A percentile compares a stretch with the other conserved stretches of the same genome.
Conservation (phyloP, 2,113 vertebrate genomes). For the Passer domesticus region DNA sequence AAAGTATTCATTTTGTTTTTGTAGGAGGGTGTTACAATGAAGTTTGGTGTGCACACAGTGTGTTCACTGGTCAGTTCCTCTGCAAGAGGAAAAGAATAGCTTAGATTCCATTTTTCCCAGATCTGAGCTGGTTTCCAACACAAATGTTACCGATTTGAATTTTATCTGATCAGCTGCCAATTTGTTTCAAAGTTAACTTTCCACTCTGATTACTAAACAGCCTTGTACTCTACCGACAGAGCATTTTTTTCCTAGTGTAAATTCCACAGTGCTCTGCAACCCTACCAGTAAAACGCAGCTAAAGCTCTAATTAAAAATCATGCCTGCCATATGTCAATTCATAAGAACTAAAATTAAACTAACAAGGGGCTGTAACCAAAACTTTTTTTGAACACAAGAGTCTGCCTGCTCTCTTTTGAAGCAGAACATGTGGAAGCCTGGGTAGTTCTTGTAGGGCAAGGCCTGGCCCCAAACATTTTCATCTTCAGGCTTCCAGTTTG, state of each 20-base stretch:
- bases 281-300: slow-evolving; percentile 52
- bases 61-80: slow-evolving; percentile 39
- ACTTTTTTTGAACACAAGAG: slow-evolving; percentile 36
- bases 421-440: neutral
- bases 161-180: slow-evolving; percentile 70
- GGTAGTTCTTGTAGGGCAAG: neutral
- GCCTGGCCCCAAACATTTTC: neutral
- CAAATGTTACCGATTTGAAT: slow-evolving; percentile 71
- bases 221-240: slow-evolving; percentile 56
- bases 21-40: neutral
- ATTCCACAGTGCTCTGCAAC: slow-evolving; percentile 59
- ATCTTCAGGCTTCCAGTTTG: neutral
- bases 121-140: slow-evolving; percentile 65
- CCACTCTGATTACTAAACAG: slow-evolving; percentile 68
- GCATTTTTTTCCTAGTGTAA: slow-evolving; percentile 62
- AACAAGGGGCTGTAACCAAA: slow-evolving; percentile 55
- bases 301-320: slow-evolving; percentile 63
- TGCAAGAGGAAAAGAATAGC: slow-evolving; percentile 54
- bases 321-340: slow-evolving; percentile 66
- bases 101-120: slow-evolving; percentile 63
- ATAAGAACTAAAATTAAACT: slow-evolving; percentile 65
- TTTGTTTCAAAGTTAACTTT: slow-evolving; percentile 72
- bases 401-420: slow-evolving; percentile 18
- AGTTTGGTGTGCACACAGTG: neutral
- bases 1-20: slow-evolving; percentile 32